Base-by-base conservation (phyloP, 2,797 vertebrate species). In the Antennarius maculatus region DNA sequence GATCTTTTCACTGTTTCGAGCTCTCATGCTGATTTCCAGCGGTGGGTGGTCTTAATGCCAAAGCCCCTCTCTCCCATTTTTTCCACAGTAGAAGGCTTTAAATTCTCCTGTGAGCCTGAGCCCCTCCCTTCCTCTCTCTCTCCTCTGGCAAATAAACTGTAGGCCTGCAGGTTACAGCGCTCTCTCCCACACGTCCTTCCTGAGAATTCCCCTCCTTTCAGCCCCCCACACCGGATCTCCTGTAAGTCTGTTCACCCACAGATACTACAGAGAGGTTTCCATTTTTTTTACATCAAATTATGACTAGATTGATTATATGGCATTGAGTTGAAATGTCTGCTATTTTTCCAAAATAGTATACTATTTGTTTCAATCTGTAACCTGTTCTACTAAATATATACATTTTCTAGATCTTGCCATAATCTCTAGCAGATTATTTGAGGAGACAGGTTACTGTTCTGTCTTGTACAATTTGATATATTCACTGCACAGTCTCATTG, bases 121-220 rank as follows among this genome's bases (percentile, higher is more conserved):
- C 57, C 56, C 54, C 29, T 60, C 71, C 67, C 34, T 55, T 70
- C 64, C 61, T 61, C 61, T 34, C 41, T 50, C 23, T 23, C 23
- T 23, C 43, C 56, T 54, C 45, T 3, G 0, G 51, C 42, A 39
- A 54, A 56, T 61, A 46, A 56, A 42, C 16, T 39, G 31, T 14
- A 10, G 23, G 18, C 23, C 63, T 15, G 47, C 18, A 57, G 42
- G 51, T 60, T 52, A 46, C 48, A 16, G 28, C 1, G 3, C 43
- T 51, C 42, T 29, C 58, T 56, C 71, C 59, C 54, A 48, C 57
- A 51, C 10, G 0, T 42, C 56, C 39, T 61, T 43, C 23, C 41
- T 31, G 34, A 64, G 51, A 68, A 60, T 55, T 57, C 31, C 37
- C 31, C 14, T 6, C 1, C 43, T 61, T n/a, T 31, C 1, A 29